Evolutionary conservation across 1,140 invertebrate genomes (phyloP), one percentile per base, ranked within the genome.

Genomic region (Panonychus citri): DNA sequence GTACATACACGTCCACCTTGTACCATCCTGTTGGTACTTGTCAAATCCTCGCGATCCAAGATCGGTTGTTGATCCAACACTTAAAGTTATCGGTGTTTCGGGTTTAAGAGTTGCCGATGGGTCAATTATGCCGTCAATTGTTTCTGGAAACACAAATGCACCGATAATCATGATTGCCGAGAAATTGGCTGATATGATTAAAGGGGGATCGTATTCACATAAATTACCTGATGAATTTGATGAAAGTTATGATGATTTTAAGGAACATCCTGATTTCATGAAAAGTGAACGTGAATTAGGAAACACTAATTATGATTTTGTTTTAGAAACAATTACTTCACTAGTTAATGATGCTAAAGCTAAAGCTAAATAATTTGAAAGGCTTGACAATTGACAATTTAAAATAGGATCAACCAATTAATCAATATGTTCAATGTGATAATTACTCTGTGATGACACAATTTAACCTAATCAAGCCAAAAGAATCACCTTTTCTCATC

Each of bases 1-100:
- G 83, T 27, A 82, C 83, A 25, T 81, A 85, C 50, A 79, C 81
- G 1, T 82, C 85, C 79, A 88, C 84, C 2, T 82, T 86, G 59
- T 86, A 86, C 65, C 67, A 71, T 61, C 63, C 62, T 1, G 66
- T 66, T 2, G 69, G 71, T 26, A 71, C 69, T 5, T 76, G 79
- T 21, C 85, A 83, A 68, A 89, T 90, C 62, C 71, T 2, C n/a
- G 24, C 63, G 85, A 89, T 66, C 69, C 73, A 0, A 75, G 76
- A 5, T 81, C 85, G 0, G 85, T 90, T 0, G 85, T 89, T 0
- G 85, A 88, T 72, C 77, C 81, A 0, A 71, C 79, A 54, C 68
- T 90, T 7, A 73, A 63, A 55, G 59, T 60, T 2, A 24, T 55
- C 12, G 79, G 79, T 0, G 61, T 81, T 0, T 53, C 65, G 0